phyloP scores from a whole-genome alignment of 2,113 vertebrate species.

The Phycodurus eques region DNA sequence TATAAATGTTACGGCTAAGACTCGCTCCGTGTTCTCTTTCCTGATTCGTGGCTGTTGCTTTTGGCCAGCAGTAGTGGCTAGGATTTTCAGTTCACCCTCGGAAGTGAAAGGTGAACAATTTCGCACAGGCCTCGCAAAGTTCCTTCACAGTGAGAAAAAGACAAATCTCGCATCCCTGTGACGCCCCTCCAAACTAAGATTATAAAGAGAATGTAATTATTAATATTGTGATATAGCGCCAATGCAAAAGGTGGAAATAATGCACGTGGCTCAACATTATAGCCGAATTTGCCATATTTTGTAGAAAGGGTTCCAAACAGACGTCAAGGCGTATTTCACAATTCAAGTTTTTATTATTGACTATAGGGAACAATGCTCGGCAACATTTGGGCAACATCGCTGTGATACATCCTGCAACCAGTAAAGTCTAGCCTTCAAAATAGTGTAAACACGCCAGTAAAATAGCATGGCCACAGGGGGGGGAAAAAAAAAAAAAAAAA shows the following conservation, averaged over 20 bases:
- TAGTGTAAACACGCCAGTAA: background rate
- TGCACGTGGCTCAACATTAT: too few relatives aligned
- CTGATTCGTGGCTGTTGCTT: conserved; percentile 51
- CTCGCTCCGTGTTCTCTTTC: conserved; percentile 29
- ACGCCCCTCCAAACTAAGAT: background rate
- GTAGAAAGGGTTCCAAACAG: too few relatives aligned
- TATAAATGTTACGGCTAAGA: conserved; percentile 36
- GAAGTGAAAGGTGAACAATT: conserved; percentile 40
- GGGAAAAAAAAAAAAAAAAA: too few relatives aligned
- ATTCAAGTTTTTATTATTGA: too few relatives aligned
- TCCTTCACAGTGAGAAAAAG: conserved; percentile 12
- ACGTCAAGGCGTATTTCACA: too few relatives aligned
- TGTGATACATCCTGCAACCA: background rate
- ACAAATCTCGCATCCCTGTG: conserved; percentile 3
- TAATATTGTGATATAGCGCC: background rate
- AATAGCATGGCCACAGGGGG: background rate
- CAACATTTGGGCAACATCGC: too few relatives aligned
- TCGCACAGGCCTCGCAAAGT: conserved; percentile 32
- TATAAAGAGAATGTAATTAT: background rate
- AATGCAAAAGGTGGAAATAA: background rate
- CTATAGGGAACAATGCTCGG: too few relatives aligned
- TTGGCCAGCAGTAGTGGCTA: conserved; percentile 43
- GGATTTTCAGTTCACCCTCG: conserved; percentile 35
- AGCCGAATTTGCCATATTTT: too few relatives aligned
- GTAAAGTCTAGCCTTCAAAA: background rate